phyloP scores from a whole-genome alignment of 2,113 vertebrate genomes.

The Octodon degus region DNA sequence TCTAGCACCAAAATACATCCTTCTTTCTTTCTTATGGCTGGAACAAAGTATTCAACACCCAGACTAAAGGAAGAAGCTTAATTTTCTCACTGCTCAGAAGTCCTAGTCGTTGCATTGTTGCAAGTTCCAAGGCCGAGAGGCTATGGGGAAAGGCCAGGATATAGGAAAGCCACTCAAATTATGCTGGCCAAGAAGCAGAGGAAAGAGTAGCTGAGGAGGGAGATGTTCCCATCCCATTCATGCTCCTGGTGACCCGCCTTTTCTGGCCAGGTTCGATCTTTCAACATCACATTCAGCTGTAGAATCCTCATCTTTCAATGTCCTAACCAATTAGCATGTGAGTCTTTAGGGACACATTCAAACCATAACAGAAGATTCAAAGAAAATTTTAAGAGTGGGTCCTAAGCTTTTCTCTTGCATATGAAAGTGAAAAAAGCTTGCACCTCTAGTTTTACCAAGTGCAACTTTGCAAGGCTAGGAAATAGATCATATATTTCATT shows the following conservation, averaged over 20 bases:
- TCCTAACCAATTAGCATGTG: not conserved
- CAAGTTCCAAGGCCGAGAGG: not conserved
- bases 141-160: not conserved
- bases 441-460: not conserved
- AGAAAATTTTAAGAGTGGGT: not conserved
- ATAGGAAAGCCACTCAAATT: not conserved
- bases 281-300: not conserved
- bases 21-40: not conserved
- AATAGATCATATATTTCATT: not conserved
- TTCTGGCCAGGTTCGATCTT: not conserved
- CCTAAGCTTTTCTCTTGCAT: not conserved
- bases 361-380: not conserved
- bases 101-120: not conserved
- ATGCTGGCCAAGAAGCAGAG: not conserved
- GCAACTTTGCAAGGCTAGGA: not conserved
- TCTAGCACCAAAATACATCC: not conserved
- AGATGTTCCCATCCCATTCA: not conserved
- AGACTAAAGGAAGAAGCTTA: not conserved
- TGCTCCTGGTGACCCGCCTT: not conserved
- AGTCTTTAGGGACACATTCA: not conserved
- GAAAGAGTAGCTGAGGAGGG: not conserved
- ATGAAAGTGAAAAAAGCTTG: not conserved
- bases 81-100: not conserved
- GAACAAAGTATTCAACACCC: not conserved
- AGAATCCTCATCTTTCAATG: not conserved